Percentiles rank a stretch among this genome's conserved stretches.
Conservation (phyloP, 2,797 vertebrate genomes). For the Choloepus didactylus region DNA sequence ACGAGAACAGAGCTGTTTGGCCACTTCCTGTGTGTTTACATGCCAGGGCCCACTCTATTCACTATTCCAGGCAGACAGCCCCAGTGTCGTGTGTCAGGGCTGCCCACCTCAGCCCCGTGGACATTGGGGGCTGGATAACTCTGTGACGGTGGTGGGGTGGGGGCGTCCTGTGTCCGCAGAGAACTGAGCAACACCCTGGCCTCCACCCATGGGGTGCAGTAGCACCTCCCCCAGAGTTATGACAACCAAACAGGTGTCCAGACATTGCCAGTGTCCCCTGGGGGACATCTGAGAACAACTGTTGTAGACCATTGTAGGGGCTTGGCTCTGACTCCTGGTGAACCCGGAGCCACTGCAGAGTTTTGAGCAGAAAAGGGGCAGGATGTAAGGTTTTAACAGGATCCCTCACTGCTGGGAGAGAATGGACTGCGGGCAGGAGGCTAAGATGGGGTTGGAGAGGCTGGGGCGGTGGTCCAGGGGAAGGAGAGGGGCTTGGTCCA, state of each 20-base stretch:
- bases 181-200: neutral
- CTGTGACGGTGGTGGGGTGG: neutral
- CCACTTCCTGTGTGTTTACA: too few species aligned
- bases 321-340: neutral
- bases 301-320: neutral
- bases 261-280: neutral
- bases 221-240: neutral
- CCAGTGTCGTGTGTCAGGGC: rapidly evolving
- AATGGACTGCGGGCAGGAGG: neutral
- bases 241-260: neutral
- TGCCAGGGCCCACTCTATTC: rapidly evolving
- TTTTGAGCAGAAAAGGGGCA: too few species aligned
- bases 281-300: neutral
- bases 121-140: neutral
- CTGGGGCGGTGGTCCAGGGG: neutral
- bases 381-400: too few species aligned
- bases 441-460: neutral
- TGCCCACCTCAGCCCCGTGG: too few species aligned
- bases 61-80: neutral
- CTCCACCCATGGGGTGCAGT: neutral
- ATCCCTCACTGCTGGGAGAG: too few species aligned
- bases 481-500: rapidly evolving
- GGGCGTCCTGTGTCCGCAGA: neutral
- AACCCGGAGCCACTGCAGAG: neutral
- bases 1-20: too few species aligned